Percentiles rank a stretch among this genome's conserved stretches.
Evolutionary conservation across 1,140 invertebrate species (phyloP).

Genomic region (Pseudoatta argentina): DNA sequence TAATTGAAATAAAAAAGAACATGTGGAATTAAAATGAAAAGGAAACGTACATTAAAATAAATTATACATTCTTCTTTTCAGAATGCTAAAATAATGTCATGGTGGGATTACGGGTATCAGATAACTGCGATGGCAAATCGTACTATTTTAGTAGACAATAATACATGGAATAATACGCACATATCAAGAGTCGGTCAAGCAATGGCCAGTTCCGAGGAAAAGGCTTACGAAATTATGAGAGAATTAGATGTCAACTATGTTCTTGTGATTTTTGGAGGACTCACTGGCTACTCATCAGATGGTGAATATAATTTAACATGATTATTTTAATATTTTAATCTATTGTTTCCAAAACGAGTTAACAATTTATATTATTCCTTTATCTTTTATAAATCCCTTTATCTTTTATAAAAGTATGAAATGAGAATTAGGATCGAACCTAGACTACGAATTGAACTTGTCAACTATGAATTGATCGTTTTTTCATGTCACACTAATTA

Average conservation of each 20-base stretch:
- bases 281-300: slow-evolving; percentile 99
- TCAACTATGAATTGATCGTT: neutral
- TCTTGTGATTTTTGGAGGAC: slow-evolving; percentile 98
- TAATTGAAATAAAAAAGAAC: slow-evolving; percentile 25
- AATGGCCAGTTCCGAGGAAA: slow-evolving; percentile 98
- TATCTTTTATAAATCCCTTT: neutral
- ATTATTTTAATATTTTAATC: slow-evolving; percentile 2
- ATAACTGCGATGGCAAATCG: slow-evolving; percentile 99
- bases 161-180: slow-evolving; percentile 99
- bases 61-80: slow-evolving; percentile 80
- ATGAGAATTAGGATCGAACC: neutral
- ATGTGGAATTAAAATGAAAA: slow-evolving; percentile 11
- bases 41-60: neutral
- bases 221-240: slow-evolving; percentile 98
- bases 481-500: neutral
- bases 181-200: slow-evolving; percentile 98
- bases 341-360: neutral
- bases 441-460: neutral
- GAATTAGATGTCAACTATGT: slow-evolving; percentile 99
- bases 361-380: neutral
- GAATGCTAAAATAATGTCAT: slow-evolving; percentile 99
- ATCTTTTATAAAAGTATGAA: neutral
- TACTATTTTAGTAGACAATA: slow-evolving; percentile 99
- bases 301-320: slow-evolving; percentile 87
- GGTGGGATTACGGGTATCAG: slow-evolving; percentile 99